Evolutionary conservation across 64 coral and sea anemone species (phyloP).

Genomic region (Stichodactyla mertensii): DNA sequence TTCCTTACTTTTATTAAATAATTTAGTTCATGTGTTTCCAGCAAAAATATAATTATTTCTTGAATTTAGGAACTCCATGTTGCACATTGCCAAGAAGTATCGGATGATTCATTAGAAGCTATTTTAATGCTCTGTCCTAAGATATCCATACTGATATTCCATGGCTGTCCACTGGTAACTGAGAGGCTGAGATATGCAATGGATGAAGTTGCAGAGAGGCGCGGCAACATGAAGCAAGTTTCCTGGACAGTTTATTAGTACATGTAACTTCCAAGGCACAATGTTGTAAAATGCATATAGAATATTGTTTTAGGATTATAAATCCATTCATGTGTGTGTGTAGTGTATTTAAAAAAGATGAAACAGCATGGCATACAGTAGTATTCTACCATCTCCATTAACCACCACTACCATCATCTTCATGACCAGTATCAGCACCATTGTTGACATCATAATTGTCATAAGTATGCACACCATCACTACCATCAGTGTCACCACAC

Average conservation of each 20-base stretch:
- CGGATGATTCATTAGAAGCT: slow-evolving; percentile 42
- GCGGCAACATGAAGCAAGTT: slow-evolving; percentile 41
- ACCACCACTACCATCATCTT: too few species aligned
- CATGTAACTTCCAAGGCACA: too few species aligned
- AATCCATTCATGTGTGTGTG: too few species aligned
- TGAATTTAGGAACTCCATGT: slow-evolving; percentile 55
- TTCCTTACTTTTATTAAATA: background rate
- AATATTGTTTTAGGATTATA: too few species aligned
- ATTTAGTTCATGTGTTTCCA: background rate
- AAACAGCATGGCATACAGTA: too few species aligned
- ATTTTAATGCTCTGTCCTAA: slow-evolving; percentile 39
- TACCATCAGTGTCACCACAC: too few species aligned
- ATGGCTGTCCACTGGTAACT: slow-evolving; percentile 53
- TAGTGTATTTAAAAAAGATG: too few species aligned
- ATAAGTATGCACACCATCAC: too few species aligned
- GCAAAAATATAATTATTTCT: background rate
- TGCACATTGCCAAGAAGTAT: slow-evolving; percentile 48
- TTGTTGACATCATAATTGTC: too few species aligned
- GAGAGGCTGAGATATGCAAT: slow-evolving; percentile 58
- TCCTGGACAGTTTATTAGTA: slow-evolving; percentile 65
- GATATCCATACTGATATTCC: slow-evolving; percentile 61
- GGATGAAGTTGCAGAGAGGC: slow-evolving; percentile 23
- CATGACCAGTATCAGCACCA: too few species aligned
- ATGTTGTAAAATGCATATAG: too few species aligned
- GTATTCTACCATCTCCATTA: too few species aligned